Evolutionary conservation across 2,888 invertebrate genomes (phyloP).

Genomic region (Vesta saturnalis): DNA sequence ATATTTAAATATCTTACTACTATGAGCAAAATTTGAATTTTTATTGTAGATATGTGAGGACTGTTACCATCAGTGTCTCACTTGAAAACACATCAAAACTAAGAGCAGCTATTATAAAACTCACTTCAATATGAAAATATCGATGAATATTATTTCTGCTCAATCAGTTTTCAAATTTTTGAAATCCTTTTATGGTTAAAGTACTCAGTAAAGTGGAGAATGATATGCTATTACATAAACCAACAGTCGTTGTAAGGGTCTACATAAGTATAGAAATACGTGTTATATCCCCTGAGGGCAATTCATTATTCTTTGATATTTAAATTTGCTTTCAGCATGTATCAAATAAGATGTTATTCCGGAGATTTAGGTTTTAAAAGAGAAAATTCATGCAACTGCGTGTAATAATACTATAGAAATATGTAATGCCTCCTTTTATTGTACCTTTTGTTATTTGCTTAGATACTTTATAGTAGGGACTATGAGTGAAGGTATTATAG

Average conservation of each 20-base stretch:
- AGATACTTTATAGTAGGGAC: too few species aligned
- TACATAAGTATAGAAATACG: neutral
- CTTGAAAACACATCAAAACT: neutral
- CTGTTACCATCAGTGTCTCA: neutral
- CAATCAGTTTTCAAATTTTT: neutral
- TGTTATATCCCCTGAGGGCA: neutral
- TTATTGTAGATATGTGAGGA: neutral
- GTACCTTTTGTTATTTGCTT: too few species aligned
- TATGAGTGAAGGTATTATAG: too few species aligned
- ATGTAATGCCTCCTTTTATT: too few species aligned
- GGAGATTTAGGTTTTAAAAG: neutral
- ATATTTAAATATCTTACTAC: neutral
- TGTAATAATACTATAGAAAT: too few species aligned
- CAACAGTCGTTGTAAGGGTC: neutral
- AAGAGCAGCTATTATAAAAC: neutral
- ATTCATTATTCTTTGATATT: conserved; percentile 1
- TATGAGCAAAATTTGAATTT: neutral
- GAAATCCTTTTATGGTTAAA: neutral
- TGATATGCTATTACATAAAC: neutral
- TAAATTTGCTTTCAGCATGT: neutral
- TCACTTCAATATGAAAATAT: neutral
- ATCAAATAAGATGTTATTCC: neutral
- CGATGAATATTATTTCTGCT: neutral
- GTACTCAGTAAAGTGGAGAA: neutral
- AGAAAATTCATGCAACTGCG: too few species aligned